phyloP scores from a whole-genome alignment of 2,797 vertebrate genomes.

The Tragopan temminckii region DNA sequence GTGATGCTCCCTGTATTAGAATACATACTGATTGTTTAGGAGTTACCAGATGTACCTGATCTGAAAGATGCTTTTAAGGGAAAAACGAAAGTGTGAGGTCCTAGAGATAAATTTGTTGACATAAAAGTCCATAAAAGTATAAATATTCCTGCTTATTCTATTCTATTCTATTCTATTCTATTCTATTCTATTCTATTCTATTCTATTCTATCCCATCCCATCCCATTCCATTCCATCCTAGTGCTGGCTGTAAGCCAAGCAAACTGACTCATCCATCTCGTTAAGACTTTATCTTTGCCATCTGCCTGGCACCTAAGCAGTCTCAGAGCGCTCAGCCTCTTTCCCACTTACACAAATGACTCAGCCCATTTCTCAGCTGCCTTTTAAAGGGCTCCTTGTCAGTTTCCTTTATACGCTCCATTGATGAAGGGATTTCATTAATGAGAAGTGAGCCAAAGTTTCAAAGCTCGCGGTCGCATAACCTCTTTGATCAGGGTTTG shows the following conservation, averaged over 20 bases:
- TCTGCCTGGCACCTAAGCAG: neutral
- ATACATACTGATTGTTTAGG: neutral
- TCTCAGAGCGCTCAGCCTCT: neutral
- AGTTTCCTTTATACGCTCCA: neutral
- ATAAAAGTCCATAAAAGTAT: neutral
- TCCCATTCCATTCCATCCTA: no score
- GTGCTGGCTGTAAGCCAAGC: neutral
- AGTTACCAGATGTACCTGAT: neutral
- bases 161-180: neutral
- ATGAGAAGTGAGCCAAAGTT: neutral
- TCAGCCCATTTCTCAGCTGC: neutral
- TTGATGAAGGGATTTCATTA: neutral
- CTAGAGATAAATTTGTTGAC: neutral
- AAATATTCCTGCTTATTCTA: neutral
- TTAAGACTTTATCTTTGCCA: neutral
- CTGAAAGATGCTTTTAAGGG: neutral
- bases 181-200: neutral
- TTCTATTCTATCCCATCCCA: neutral
- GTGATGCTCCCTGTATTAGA: neutral
- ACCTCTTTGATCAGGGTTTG: neutral
- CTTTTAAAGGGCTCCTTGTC: neutral
- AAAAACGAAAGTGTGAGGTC: neutral
- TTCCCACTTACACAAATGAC: neutral
- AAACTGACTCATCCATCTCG: neutral
- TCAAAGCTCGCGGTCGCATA: neutral